These are phyloP conservation scores for Hermetia illucens DNA, from an alignment of 1,140 invertebrate species.

Conservation along the genomic window DNA sequence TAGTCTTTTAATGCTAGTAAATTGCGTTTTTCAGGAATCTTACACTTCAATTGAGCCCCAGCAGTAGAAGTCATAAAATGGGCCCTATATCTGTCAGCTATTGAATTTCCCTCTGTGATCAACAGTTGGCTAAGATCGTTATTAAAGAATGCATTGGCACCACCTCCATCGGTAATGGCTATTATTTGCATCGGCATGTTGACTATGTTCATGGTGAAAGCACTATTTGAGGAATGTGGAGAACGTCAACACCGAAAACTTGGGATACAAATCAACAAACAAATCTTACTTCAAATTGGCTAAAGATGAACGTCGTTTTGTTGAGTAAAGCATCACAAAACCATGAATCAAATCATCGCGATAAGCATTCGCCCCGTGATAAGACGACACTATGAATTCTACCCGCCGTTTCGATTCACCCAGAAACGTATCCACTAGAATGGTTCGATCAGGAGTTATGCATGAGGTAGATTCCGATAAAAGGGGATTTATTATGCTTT, in stretches of 20 bases:
- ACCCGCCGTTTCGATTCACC: slow-evolving; percentile 79
- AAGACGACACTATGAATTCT: slow-evolving; percentile 88
- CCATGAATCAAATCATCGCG: slow-evolving; percentile 88
- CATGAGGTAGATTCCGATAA: slow-evolving; percentile 78
- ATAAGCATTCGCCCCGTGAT: slow-evolving; percentile 86
- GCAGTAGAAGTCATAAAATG: slow-evolving; percentile 67
- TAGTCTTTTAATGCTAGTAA: slow-evolving; percentile 2
- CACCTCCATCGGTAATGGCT: slow-evolving; percentile 78
- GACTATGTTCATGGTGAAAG: slow-evolving; percentile 87
- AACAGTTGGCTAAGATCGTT: slow-evolving; percentile 79
- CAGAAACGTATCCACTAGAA: slow-evolving; percentile 81
- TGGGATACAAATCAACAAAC: slow-evolving; percentile 2
- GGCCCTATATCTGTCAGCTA: slow-evolving; percentile 81
- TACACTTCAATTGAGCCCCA: slow-evolving; percentile 29
- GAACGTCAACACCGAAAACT: slow-evolving; percentile 5
- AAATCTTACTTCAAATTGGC: slow-evolving; percentile 72
- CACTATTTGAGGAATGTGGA: slow-evolving; percentile 36
- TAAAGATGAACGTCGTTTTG: slow-evolving; percentile 87
- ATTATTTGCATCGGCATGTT: slow-evolving; percentile 91
- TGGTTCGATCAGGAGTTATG: slow-evolving; percentile 71
- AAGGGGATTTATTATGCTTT: slow-evolving; percentile 77
- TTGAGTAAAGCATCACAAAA: slow-evolving; percentile 90
- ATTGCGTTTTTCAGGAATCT: slow-evolving; percentile 9
- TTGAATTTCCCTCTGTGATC: slow-evolving; percentile 82
- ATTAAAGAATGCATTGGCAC: slow-evolving; percentile 76